These are phyloP conservation scores for Calcarius ornatus DNA, from an alignment of 2,113 vertebrate genomes.

Conservation along the genomic window DNA sequence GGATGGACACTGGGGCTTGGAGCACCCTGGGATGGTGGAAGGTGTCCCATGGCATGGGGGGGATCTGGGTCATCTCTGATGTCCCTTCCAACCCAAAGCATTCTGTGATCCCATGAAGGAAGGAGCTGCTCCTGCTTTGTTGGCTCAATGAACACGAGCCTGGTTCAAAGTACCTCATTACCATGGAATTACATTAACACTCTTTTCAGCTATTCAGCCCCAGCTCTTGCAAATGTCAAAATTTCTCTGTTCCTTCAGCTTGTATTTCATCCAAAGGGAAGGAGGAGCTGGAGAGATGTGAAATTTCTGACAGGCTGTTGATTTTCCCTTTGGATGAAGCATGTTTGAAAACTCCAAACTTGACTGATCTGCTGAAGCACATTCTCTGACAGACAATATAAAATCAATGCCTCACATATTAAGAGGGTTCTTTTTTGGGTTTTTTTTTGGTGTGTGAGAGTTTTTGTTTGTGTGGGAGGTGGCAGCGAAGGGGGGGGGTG, in stretches of 20 bases:
- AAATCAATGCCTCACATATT: constrained; percentile 32
- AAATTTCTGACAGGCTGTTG: constrained; percentile 66
- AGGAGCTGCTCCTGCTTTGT: neutral
- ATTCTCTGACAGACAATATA: constrained; percentile 55
- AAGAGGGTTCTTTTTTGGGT: neutral
- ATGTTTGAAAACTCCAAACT: constrained; percentile 66
- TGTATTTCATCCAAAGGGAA: neutral
- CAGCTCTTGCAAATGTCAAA: constrained; percentile 18
- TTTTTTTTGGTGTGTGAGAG: neutral
- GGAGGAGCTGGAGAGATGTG: constrained; percentile 37
- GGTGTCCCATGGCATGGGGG: neutral
- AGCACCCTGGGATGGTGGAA: fast-evolving
- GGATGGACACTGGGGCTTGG: neutral
- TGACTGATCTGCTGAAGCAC: constrained; percentile 60
- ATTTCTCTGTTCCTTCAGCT: neutral
- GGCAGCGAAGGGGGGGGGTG: neutral
- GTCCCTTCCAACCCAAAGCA: neutral
- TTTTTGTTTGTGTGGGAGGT: constrained; percentile 15
- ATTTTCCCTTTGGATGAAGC: constrained; percentile 55
- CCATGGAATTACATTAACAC: neutral
- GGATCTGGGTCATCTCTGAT: neutral
- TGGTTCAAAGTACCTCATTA: neutral
- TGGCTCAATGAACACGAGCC: neutral
- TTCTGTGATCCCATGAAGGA: neutral
- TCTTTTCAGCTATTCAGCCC: neutral